Percentiles rank a stretch among this genome's conserved stretches.
Conservation (phyloP, 2,888 invertebrate species). For the Falcaria lacertinaria region DNA sequence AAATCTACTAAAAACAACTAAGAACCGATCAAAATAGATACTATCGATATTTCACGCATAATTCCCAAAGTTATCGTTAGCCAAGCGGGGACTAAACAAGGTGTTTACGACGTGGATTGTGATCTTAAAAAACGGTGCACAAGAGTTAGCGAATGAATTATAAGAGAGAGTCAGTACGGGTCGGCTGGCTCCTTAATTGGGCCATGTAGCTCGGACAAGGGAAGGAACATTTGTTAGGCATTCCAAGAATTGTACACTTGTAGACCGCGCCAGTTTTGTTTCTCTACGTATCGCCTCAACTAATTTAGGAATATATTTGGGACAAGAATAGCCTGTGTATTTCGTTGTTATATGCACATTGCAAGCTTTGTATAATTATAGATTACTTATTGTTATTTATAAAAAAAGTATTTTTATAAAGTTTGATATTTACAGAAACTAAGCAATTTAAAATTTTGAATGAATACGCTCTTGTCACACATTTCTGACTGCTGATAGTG, state of each 20-base stretch:
- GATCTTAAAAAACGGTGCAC: constrained; percentile 61
- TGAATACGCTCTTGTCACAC: no score
- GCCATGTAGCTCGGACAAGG: constrained; percentile 63
- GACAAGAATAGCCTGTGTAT: background rate
- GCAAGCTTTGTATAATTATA: no score
- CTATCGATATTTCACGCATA: constrained; percentile 35
- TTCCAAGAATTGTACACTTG: constrained; percentile 76
- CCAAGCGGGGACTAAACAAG: constrained; percentile 66
- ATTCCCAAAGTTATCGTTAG: constrained; percentile 41
- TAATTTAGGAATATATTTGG: constrained; percentile 2
- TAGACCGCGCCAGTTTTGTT: constrained; percentile 36
- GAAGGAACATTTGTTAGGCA: constrained; percentile 77
- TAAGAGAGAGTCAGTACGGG: constrained; percentile 42
- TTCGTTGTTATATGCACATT: background rate
- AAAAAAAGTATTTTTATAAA: no score
- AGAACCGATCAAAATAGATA: constrained; percentile 37
- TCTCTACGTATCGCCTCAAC: constrained; percentile 17
- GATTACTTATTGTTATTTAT: no score
- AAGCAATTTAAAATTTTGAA: no score
- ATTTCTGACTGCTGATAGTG: no score
- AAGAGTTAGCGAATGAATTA: constrained; percentile 75
- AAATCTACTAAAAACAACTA: constrained; percentile 11
- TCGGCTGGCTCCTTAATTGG: constrained; percentile 71
- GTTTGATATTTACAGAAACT: no score
- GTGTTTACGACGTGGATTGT: constrained; percentile 74